Conservation (phyloP, 2,888 invertebrate genomes). For the Scaptomyza polygonia region DNA sequence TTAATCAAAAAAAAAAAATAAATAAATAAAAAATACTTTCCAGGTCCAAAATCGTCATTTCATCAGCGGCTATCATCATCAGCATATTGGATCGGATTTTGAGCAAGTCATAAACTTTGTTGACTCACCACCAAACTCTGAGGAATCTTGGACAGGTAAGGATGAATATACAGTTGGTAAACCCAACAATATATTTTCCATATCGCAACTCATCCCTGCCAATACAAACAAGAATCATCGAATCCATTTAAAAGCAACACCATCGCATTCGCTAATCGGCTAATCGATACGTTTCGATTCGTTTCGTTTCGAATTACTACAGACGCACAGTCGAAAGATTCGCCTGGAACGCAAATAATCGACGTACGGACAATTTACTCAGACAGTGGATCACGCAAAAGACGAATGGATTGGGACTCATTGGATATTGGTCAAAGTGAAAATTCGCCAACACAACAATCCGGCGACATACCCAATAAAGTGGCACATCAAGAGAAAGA, state of each 20-base stretch:
- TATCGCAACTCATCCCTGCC: conserved; percentile 14
- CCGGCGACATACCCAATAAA: conserved; percentile 73
- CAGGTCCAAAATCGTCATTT: conserved; percentile 77
- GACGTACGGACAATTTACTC: conserved; percentile 84
- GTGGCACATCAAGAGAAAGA: conserved; percentile 78
- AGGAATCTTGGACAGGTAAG: conserved; percentile 84
- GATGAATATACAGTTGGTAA: not conserved
- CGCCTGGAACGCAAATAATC: conserved; percentile 83
- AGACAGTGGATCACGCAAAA: conserved; percentile 82
- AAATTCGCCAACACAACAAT: conserved; percentile 75
- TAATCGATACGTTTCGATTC: conserved; percentile 41
- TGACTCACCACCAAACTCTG: conserved; percentile 84
- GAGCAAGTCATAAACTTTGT: conserved; percentile 84
- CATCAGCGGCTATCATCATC: conserved; percentile 81
- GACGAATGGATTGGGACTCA: conserved; percentile 85
- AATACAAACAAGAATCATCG: conserved; percentile 11
- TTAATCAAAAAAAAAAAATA: not conserved
- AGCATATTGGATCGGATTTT: conserved; percentile 82
- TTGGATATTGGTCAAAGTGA: conserved; percentile 83
- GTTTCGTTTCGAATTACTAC: conserved; percentile 33
- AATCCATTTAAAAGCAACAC: conserved; percentile 25
- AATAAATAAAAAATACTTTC: conserved; percentile 13
- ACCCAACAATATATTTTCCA: not conserved
- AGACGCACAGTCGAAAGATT: conserved; percentile 81
- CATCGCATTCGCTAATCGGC: conserved; percentile 22